Conservation (phyloP, 1,140 invertebrate genomes). For the Tetramorium simillimum region DNA sequence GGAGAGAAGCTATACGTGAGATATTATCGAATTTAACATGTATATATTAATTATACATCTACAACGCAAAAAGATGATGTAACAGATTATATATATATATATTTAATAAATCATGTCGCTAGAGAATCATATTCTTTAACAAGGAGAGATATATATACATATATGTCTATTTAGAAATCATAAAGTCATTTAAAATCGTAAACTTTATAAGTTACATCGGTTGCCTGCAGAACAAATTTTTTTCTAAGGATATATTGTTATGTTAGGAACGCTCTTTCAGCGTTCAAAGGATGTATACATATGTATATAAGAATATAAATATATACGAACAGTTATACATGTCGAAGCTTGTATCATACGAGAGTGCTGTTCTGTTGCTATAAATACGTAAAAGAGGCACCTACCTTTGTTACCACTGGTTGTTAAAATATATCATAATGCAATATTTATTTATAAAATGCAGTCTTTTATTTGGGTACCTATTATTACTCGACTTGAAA, state of each 20-base stretch:
- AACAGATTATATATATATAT: slow-evolving; percentile 47
- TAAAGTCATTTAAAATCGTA: slow-evolving; percentile 74
- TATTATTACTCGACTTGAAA: background rate
- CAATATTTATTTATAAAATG: slow-evolving; percentile 78
- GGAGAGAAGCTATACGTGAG: slow-evolving; percentile 36
- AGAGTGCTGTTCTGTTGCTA: slow-evolving; percentile 76
- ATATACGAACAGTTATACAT: slow-evolving; percentile 67
- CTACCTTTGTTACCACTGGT: slow-evolving; percentile 81
- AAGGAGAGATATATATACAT: slow-evolving; percentile 60
- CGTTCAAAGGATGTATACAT: slow-evolving; percentile 59
- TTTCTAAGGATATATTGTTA: slow-evolving; percentile 77
- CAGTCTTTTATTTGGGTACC: slow-evolving; percentile 28
- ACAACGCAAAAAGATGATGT: slow-evolving; percentile 61
- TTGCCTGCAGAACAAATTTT: slow-evolving; percentile 65
- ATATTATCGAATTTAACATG: slow-evolving; percentile 53
- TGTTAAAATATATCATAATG: slow-evolving; percentile 81
- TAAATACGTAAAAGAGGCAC: slow-evolving; percentile 76
- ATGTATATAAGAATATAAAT: slow-evolving; percentile 57
- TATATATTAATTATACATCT: slow-evolving; percentile 39
- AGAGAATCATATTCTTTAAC: slow-evolving; percentile 44
- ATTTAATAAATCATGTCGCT: slow-evolving; percentile 42
- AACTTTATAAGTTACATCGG: slow-evolving; percentile 74
- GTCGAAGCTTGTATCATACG: slow-evolving; percentile 71
- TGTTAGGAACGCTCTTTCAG: slow-evolving; percentile 70
- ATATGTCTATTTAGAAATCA: slow-evolving; percentile 62